A percentile compares a stretch with the other conserved stretches of the same genome.
These are phyloP conservation scores for Drosophila triauraria DNA, from an alignment of 1,140 invertebrate genomes.

Conservation along the genomic window DNA sequence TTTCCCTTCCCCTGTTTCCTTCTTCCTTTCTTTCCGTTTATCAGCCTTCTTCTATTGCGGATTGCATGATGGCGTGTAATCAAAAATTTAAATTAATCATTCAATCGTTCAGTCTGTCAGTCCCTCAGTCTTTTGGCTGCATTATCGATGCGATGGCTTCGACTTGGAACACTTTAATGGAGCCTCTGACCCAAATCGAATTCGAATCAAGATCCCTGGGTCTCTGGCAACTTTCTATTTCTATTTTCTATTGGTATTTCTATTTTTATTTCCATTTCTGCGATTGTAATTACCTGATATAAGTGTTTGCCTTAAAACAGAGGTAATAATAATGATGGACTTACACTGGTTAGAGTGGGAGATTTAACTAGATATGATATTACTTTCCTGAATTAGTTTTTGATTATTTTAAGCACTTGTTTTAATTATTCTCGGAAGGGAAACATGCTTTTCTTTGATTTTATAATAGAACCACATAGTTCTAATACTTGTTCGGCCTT, in stretches of 20 bases:
- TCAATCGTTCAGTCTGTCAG: slow-evolving; percentile 23
- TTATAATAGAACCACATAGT: no score
- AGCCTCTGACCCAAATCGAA: slow-evolving; percentile 7
- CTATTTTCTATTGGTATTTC: background rate
- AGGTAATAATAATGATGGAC: background rate
- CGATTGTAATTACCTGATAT: slow-evolving; percentile 10
- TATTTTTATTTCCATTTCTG: background rate
- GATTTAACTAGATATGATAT: background rate
- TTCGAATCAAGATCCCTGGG: slow-evolving; percentile 4
- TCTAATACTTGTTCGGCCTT: no score
- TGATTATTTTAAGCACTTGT: no score
- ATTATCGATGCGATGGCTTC: slow-evolving; percentile 6
- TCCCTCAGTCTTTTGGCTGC: slow-evolving; percentile 4
- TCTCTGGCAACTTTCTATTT: slow-evolving; percentile 7
- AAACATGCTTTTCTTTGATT: no score
- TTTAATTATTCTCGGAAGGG: no score
- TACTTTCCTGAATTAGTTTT: background rate
- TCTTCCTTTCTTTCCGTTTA: background rate
- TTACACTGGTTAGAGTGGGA: background rate
- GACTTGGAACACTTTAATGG: slow-evolving; percentile 2
- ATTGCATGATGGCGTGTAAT: slow-evolving; percentile 66
- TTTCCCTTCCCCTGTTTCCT: background rate
- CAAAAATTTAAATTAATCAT: slow-evolving; percentile 70
- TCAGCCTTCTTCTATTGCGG: background rate
- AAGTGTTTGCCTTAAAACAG: background rate